Evolutionary conservation across 1,140 invertebrate species (phyloP), one percentile per base, ranked within the genome.

Genomic region (Theocolax elegans): DNA sequence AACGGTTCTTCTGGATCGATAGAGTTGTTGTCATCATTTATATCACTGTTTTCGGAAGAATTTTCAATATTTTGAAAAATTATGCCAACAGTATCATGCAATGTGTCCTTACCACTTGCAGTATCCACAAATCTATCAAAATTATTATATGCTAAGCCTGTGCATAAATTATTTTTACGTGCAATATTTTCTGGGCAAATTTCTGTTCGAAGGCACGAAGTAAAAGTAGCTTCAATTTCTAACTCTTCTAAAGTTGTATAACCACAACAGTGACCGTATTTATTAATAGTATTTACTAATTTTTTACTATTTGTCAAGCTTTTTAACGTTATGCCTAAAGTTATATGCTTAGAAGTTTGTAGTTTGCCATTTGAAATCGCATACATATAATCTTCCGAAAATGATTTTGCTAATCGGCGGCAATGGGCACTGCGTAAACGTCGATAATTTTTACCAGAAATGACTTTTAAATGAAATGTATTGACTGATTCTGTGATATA

Each of bases 101-200:
- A n/a, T n/a, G n/a, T n/a, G n/a, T n/a, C n/a, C n/a, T n/a, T n/a
- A n/a, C n/a, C n/a, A n/a, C n/a, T n/a, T n/a, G n/a, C n/a, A n/a
- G n/a, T n/a, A n/a, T n/a, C n/a, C n/a, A n/a, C n/a, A n/a, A n/a
- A n/a, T n/a, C n/a, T n/a, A n/a, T 83, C 77, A 59, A 76, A 85
- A 73, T 83, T 83, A 72, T 83, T 76, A 58, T 76, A 85, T 21
- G 78, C 80, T 12, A 82, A 25, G 29, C 73, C 74, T 35, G 78
- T 83, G 35, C 63, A 75, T 9, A 79, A 68, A 53, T 76, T 56
- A 10, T 73, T 51, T n/a, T 9, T 31, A 44, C 63, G 59, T 21
- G 56, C 9, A 42, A 82, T 76, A 42, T 63, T 74, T 75, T 75
- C 69, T 9, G 81, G 79, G 31, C 67, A 75, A 56, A 81, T 12